A percentile compares a stretch with the other conserved stretches of the same genome.
Evolutionary conservation across 2,113 vertebrate genomes (phyloP).

Genomic region (Acanthisitta chloris): DNA sequence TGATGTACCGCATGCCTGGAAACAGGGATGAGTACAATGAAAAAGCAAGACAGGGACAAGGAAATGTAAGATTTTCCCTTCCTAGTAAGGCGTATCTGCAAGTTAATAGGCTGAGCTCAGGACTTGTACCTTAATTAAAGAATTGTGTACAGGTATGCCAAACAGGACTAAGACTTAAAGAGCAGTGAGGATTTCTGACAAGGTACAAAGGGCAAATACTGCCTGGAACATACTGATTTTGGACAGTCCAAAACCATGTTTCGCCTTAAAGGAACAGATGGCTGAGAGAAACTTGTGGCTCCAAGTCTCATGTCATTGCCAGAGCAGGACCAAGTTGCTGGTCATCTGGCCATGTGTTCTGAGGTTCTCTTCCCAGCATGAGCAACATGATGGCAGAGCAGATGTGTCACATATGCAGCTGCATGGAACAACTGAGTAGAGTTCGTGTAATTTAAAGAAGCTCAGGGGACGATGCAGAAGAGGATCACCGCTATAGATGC

Average conservation of each 20-base stretch:
- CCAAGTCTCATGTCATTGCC: not conserved
- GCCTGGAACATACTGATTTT: not conserved
- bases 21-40: not conserved
- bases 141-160: not conserved
- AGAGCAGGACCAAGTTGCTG: not conserved
- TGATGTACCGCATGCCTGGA: not conserved
- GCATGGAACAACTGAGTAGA: not conserved
- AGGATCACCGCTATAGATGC: accelerated
- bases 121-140: not conserved
- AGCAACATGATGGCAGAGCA: not conserved
- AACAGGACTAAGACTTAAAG: not conserved
- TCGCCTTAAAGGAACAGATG: not conserved
- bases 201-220: not conserved
- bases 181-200: not conserved
- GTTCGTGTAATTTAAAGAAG: not conserved
- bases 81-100: not conserved
- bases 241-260: not conserved
- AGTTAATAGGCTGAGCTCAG: not conserved
- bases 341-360: not conserved
- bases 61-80: not conserved
- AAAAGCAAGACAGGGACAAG: not conserved
- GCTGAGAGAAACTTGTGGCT: not conserved
- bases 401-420: not conserved
- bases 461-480: not conserved
- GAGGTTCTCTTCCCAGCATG: not conserved